Evolutionary conservation across 2,888 invertebrate genomes (phyloP).

Genomic region (Hirtodrosophila alboralis): DNA sequence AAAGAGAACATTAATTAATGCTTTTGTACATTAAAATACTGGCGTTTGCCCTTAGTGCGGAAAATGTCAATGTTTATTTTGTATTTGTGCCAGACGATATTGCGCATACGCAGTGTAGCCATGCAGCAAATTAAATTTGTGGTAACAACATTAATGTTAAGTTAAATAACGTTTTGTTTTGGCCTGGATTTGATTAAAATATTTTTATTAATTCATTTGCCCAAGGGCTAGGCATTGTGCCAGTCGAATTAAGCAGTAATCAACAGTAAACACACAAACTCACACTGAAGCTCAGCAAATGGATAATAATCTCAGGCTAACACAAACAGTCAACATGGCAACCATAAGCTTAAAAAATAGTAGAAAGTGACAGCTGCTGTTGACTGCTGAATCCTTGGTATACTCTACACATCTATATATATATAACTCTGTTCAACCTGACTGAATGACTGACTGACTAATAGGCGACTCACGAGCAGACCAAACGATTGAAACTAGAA

Average conservation of each 20-base stretch:
- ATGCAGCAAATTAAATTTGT: slow-evolving; percentile 38
- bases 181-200: slow-evolving; percentile 39
- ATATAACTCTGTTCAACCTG: too few relatives aligned
- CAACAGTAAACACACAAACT: slow-evolving; percentile 29
- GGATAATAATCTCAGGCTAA: slow-evolving; percentile 25
- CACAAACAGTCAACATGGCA: slow-evolving; percentile 14
- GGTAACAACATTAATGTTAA: slow-evolving; percentile 24
- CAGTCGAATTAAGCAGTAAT: neutral
- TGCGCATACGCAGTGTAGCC: slow-evolving; percentile 44
- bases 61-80: slow-evolving; percentile 51
- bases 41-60: slow-evolving; percentile 32
- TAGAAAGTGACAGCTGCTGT: too few relatives aligned
- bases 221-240: slow-evolving; percentile 3
- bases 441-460: too few relatives aligned
- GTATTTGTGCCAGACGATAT: slow-evolving; percentile 31
- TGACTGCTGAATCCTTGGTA: too few relatives aligned
- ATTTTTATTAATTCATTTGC: slow-evolving; percentile 39
- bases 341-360: neutral
- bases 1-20: slow-evolving; percentile 61
- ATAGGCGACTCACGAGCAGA: too few relatives aligned
- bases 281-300: slow-evolving; percentile 3
- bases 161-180: slow-evolving; percentile 2
- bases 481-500: too few relatives aligned
- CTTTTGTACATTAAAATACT: slow-evolving; percentile 46
- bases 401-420: too few relatives aligned